These are phyloP conservation scores for Drosophila carrolli DNA, from an alignment of 1,140 invertebrate genomes.

Conservation along the genomic window DNA sequence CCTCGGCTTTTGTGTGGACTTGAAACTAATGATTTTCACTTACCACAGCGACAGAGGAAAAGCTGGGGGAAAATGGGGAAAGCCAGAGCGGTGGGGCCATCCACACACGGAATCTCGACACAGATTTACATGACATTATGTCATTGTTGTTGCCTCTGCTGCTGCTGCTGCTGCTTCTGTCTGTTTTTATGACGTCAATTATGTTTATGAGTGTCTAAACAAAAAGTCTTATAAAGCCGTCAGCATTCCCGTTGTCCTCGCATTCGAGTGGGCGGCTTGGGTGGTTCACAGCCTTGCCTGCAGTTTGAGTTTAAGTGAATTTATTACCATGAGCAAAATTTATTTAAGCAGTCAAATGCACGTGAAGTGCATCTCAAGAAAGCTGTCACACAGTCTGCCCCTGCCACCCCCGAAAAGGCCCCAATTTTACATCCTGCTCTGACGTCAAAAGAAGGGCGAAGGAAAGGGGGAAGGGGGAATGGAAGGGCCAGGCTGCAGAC, in stretches of 20 bases:
- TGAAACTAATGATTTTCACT: conserved; percentile 79
- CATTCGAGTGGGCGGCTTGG: conserved; percentile 1
- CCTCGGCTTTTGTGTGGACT: conserved; percentile 73
- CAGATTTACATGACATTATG: conserved; percentile 82
- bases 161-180: conserved; percentile 32
- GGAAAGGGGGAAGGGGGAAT: not conserved
- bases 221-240: conserved; percentile 76
- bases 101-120: conserved; percentile 51
- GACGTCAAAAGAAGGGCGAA: conserved; percentile 11
- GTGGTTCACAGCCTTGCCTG: conserved; percentile 8
- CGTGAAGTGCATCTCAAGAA: conserved; percentile 79
- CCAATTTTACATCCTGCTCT: not conserved
- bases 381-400: conserved; percentile 65
- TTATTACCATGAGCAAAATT: conserved; percentile 82
- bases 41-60: conserved; percentile 26
- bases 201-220: conserved; percentile 83
- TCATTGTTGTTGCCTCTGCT: conserved; percentile 63
- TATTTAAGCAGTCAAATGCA: conserved; percentile 82
- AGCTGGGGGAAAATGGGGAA: not conserved
- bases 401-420: not conserved
- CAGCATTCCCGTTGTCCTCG: conserved; percentile 42
- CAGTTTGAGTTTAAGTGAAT: conserved; percentile 81
- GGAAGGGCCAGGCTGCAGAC: conserved; percentile 11
- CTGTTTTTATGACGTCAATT: conserved; percentile 82
- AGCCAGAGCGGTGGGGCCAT: not conserved